A percentile compares a stretch with the other conserved stretches of the same genome.
These are phyloP conservation scores for Dicrurus megarhynchus DNA, from an alignment of 2,113 vertebrate genomes.

Conservation along the genomic window DNA sequence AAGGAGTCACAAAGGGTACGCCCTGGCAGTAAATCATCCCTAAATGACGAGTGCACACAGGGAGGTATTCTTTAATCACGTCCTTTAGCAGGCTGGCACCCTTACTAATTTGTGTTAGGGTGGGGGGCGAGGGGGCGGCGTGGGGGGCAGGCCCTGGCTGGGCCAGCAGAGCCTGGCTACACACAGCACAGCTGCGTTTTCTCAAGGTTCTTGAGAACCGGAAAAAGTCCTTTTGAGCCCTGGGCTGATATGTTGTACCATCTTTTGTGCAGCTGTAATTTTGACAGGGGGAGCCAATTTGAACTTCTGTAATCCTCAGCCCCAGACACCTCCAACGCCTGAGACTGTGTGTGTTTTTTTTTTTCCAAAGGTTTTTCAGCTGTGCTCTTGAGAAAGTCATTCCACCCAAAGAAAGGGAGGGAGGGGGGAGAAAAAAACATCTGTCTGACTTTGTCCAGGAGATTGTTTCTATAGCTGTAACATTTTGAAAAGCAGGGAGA, in stretches of 20 bases:
- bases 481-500: constrained; percentile 39
- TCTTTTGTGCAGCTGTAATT: constrained; percentile 79
- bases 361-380: constrained; percentile 72
- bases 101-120: not conserved
- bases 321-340: constrained; percentile 76
- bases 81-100: constrained; percentile 26
- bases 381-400: constrained; percentile 72
- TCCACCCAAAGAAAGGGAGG: constrained; percentile 44
- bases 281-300: constrained; percentile 69
- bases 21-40: constrained; percentile 31
- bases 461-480: constrained; percentile 70
- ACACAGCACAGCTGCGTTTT: constrained; percentile 71
- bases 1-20: not conserved
- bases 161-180: constrained; percentile 18
- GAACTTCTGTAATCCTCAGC: constrained; percentile 78
- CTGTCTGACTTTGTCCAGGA: constrained; percentile 61
- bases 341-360: constrained; percentile 51
- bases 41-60: not conserved
- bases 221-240: constrained; percentile 72
- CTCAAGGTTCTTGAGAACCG: constrained; percentile 73
- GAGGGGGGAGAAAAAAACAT: constrained; percentile 29
- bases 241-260: constrained; percentile 72
- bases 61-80: not conserved
- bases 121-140: accelerated
- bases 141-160: not conserved